A percentile compares a stretch with the other conserved stretches of the same genome.
Evolutionary conservation across 1,140 invertebrate genomes (phyloP).

Genomic region (Himalopsyche phryganea): DNA sequence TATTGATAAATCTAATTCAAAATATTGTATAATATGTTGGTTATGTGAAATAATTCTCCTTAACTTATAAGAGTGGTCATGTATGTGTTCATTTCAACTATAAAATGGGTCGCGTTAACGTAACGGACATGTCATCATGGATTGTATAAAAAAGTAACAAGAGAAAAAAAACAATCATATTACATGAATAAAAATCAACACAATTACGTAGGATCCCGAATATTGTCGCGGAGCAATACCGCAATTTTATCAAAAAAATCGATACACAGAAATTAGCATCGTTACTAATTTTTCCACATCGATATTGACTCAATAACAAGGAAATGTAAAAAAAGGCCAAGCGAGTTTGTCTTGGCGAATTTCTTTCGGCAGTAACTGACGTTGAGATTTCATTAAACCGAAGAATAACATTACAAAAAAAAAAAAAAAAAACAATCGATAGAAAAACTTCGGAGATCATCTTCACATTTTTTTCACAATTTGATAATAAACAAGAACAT

Average conservation of each 20-base stretch:
- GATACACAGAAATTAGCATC: no score
- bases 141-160: background rate
- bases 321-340: no score
- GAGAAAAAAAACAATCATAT: constrained; percentile 13
- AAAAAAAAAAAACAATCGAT: constrained; percentile 27
- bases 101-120: constrained; percentile 6
- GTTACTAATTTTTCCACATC: no score
- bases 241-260: no score
- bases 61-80: constrained; percentile 6
- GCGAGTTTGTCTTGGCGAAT: no score
- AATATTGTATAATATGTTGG: constrained; percentile 15
- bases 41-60: constrained; percentile 9
- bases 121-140: constrained; percentile 6
- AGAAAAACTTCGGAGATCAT: constrained; percentile 32
- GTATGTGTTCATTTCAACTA: constrained; percentile 5
- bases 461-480: constrained; percentile 2
- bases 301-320: no score
- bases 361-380: constrained; percentile 14
- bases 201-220: background rate
- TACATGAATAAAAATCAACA: constrained; percentile 8
- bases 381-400: constrained; percentile 17
- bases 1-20: constrained; percentile 5
- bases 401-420: constrained; percentile 15
- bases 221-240: no score
- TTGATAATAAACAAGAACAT: constrained; percentile 21